phyloP scores from a whole-genome alignment of 2,113 vertebrate species.

The Nibea coibor region DNA sequence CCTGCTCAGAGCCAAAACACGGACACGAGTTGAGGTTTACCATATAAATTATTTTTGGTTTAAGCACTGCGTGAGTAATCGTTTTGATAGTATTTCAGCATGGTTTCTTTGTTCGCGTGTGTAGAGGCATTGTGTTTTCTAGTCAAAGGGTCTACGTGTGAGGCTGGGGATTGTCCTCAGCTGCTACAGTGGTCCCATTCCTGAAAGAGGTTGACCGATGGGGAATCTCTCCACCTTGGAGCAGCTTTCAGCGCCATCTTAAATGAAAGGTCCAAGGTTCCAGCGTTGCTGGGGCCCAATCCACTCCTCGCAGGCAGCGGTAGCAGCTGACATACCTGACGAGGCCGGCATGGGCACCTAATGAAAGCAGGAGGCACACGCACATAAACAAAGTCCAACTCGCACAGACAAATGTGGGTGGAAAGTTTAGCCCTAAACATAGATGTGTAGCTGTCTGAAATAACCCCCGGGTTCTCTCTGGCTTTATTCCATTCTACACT shows the following conservation, averaged over 20 bases:
- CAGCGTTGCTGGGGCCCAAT: constrained; percentile 37
- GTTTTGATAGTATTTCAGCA: not conserved
- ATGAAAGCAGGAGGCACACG: constrained; percentile 61
- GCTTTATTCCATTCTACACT: constrained; percentile 57
- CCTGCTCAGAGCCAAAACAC: constrained; percentile 57
- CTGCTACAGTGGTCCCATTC: constrained; percentile 61
- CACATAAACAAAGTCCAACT: constrained; percentile 60
- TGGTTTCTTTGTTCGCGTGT: constrained; percentile 28
- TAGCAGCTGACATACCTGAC: constrained; percentile 81
- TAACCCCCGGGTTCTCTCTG: constrained; percentile 61
- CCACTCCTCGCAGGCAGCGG: constrained; percentile 51
- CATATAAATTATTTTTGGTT: constrained; percentile 16
- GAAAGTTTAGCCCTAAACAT: constrained; percentile 79
- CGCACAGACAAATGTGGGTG: constrained; percentile 68
- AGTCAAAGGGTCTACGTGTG: not conserved
- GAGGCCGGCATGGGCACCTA: constrained; percentile 58
- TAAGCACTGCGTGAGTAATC: not conserved
- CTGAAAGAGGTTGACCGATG: constrained; percentile 69
- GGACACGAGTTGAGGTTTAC: not conserved
- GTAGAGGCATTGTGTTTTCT: constrained; percentile 17
- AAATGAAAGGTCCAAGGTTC: constrained; percentile 75
- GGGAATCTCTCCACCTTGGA: constrained; percentile 75
- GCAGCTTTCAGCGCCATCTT: constrained; percentile 78
- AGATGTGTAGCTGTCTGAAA: constrained; percentile 69
- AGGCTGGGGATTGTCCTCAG: constrained; percentile 44